These are phyloP conservation scores for Leistus spinibarbis DNA, from an alignment of 2,888 invertebrate genomes.

Conservation along the genomic window DNA sequence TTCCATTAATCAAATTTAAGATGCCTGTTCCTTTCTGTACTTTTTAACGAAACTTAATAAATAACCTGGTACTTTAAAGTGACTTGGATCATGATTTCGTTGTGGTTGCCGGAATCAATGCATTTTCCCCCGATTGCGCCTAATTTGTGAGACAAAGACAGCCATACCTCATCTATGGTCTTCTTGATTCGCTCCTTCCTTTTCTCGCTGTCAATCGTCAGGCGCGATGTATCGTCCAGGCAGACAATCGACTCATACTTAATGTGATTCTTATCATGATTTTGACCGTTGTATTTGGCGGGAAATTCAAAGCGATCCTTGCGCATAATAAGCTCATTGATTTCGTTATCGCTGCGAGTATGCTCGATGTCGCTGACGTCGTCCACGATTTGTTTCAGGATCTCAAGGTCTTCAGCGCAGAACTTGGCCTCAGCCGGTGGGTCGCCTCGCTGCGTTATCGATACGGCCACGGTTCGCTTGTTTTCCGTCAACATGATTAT, in stretches of 20 bases:
- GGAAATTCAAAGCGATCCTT: slow-evolving; percentile 15
- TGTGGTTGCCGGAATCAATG: no score
- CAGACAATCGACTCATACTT: slow-evolving; percentile 35
- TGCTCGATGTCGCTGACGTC: slow-evolving; percentile 37
- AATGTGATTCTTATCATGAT: slow-evolving; percentile 21
- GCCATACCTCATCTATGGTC: slow-evolving; percentile 32
- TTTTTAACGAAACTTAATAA: no score
- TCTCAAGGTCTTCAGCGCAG: slow-evolving; percentile 35
- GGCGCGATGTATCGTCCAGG: slow-evolving; percentile 19
- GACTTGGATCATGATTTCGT: no score
- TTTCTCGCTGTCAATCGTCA: slow-evolving; percentile 29
- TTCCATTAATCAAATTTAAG: no score
- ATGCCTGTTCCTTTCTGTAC: no score
- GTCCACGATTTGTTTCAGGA: slow-evolving; percentile 39
- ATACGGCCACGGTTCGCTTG: slow-evolving; percentile 21
- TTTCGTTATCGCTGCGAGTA: slow-evolving; percentile 40
- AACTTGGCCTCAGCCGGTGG: slow-evolving; percentile 20
- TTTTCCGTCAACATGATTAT: slow-evolving; percentile 35
- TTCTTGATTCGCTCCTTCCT: slow-evolving; percentile 33
- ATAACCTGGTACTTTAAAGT: no score
- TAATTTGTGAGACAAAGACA: no score
- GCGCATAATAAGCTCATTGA: slow-evolving; percentile 33
- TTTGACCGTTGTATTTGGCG: slow-evolving; percentile 20
- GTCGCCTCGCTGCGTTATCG: slow-evolving; percentile 19
- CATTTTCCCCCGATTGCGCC: no score